Evolutionary conservation across 2,888 invertebrate genomes (phyloP).

Genomic region (Clunio marinus): DNA sequence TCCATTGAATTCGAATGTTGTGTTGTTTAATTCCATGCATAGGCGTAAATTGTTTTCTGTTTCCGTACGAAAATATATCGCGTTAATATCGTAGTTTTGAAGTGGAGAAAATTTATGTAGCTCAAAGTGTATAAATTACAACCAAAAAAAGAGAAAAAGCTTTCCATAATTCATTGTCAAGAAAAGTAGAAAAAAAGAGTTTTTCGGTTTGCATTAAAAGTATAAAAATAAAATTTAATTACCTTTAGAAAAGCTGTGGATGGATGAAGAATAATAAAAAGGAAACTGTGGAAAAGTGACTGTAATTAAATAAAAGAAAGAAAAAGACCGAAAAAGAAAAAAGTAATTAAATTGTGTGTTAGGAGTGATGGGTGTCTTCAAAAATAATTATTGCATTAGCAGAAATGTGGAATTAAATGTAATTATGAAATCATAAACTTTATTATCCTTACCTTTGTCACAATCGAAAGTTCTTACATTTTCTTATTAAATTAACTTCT

Average conservation of each 20-base stretch:
- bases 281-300: neutral
- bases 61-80: neutral
- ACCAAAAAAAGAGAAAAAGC: no score
- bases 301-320: neutral
- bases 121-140: constrained; percentile 14
- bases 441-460: neutral
- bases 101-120: neutral
- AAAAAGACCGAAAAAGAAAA: constrained; percentile 20
- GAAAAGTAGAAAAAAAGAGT: neutral
- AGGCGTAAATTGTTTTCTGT: neutral
- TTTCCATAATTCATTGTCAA: neutral
- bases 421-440: constrained; percentile 31
- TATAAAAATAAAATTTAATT: neutral
- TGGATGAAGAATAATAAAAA: no score
- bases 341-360: constrained; percentile 36
- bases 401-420: constrained; percentile 37
- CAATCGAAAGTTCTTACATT: neutral
- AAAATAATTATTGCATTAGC: constrained; percentile 36
- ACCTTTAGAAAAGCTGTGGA: constrained; percentile 16
- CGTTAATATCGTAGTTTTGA: constrained; percentile 1
- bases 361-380: constrained; percentile 37
- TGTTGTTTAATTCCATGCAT: neutral
- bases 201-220: neutral
- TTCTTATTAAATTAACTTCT: neutral
- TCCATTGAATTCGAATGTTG: no score